Base-by-base conservation (phyloP, 2,888 invertebrate genomes). In the Cepaea hortensis region DNA sequence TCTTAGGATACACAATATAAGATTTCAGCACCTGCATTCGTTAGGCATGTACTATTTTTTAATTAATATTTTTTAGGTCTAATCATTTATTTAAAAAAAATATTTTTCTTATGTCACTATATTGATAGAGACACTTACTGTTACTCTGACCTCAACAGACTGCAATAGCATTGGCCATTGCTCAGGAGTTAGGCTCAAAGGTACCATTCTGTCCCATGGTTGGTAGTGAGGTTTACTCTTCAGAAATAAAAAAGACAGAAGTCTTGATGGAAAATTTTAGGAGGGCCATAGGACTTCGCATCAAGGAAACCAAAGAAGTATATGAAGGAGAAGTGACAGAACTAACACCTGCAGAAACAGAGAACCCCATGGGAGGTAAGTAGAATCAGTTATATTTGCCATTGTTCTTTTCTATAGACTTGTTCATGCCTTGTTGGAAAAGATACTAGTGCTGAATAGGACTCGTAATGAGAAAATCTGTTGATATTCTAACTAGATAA, bases 311-410 rank as follows among this genome's bases (percentile, higher is more conserved):
- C 0, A 99, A 99, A 94, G 99, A 99, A 95, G 99, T 99, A 0
- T 99, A 99, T 94, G 99, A 99, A 95, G 99, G 99, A 15, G 99
- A 99, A 95, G 99, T 99, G 0, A 98, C 98, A 0, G 99, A 99
- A 94, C 95, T 99, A n/a, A 98, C 98, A 6, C 99, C 99, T 0
- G 97, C 98, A 0, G 99, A 99, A 95, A 98, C 98, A 7, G 99
- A 99, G 94, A 98, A 97, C 95, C 98, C 98, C 0, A 97, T 97
- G 95, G 98, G 98, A 94, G 98, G 97, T 96, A 95, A 90, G 92
- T 88, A 23, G n/a, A 35, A 23, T 23, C 20, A 23, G 3, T n/a
- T 5, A 11, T 20, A 20, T 4, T 20, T 18, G n/a, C 13, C 6
- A 11, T 55, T 55, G 9, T n/a, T 20, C 4, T 68, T n/a, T 68